Evolutionary conservation across 2,113 vertebrate genomes (phyloP).

Genomic region (Ophiodon elongatus): DNA sequence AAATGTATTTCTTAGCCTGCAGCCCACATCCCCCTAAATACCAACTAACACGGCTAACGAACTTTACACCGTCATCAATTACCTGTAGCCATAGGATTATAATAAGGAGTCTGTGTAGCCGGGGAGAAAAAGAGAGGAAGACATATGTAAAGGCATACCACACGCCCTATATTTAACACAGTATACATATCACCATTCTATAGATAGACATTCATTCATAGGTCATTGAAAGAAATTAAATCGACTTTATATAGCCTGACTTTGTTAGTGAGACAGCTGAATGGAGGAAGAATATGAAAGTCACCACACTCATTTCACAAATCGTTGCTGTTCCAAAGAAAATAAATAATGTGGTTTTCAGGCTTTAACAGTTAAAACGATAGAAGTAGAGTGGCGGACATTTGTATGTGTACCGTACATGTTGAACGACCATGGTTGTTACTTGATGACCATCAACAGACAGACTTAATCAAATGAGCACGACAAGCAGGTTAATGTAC

Average conservation of each 20-base stretch:
- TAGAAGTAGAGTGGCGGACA: too few relatives aligned
- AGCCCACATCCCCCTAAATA: conserved; percentile 69
- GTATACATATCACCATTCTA: neutral
- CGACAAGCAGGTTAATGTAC: too few relatives aligned
- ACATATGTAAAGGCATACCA: neutral
- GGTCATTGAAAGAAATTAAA: neutral
- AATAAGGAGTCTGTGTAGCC: conserved; percentile 15
- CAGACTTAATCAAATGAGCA: too few relatives aligned
- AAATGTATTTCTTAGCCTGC: conserved; percentile 74
- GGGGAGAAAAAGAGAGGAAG: neutral
- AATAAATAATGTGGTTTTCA: neutral
- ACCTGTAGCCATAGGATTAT: conserved; percentile 49
- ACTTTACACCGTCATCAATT: conserved; percentile 75
- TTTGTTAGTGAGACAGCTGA: neutral
- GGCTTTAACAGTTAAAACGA: neutral
- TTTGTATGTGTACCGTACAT: too few relatives aligned
- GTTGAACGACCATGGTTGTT: too few relatives aligned
- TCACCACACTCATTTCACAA: neutral
- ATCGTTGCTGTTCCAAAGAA: neutral
- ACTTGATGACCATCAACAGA: too few relatives aligned
- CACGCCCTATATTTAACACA: neutral
- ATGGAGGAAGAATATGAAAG: neutral
- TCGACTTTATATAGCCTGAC: neutral
- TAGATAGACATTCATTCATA: neutral
- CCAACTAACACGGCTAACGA: conserved; percentile 74